Evolutionary conservation across 2,888 invertebrate species (phyloP), one percentile per base, ranked within the genome.

Genomic region (Polylopha cassiicola): DNA sequence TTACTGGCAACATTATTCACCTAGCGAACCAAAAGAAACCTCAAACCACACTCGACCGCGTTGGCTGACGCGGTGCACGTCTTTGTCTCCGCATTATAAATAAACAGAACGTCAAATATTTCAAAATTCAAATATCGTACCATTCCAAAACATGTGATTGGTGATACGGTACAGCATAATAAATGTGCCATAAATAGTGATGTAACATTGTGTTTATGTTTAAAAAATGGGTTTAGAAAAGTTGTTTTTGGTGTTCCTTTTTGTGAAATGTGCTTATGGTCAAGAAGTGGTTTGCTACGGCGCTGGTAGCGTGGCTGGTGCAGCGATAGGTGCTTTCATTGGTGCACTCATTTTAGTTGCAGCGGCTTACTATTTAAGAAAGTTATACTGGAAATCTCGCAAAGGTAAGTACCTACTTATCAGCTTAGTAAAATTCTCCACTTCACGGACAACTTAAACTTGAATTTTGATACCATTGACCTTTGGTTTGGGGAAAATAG

Each of bases 241-340:
- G 60, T 70, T 81, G 55, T 67, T 84, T 66, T 59, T 80, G 59
- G 81, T 80, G 76, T 72, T 75, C 66, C 70, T 74, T 65, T 58
- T 76, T 51, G 64, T 81, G 71, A 76, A 77, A 58, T 65, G 75
- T 73, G 82, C 74, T 64, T 74, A 75, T 55, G 79, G 78, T 54
- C 82, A 84, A 67, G 78, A 78, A 63, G 70, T 69, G 57, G 71
- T 63, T 59, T 91, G 91, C 74, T 91, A 89, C 76, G 88, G 89
- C 55, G 87, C 89, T 58, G 91, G 91, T 50, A 90, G 90, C 65
- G 87, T 93, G 45, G 91, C 91, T 43, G 89, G 90, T 43, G 89
- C 91, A 50, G 90, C 92, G 45, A 86, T 92, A 53, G 89, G 92
- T 57, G 91, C 92, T 53, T 89, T 92, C 65, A 64, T 92, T 53